Base-by-base conservation (phyloP, 1,140 invertebrate genomes). In the Phymorhynchus buccinoides region DNA sequence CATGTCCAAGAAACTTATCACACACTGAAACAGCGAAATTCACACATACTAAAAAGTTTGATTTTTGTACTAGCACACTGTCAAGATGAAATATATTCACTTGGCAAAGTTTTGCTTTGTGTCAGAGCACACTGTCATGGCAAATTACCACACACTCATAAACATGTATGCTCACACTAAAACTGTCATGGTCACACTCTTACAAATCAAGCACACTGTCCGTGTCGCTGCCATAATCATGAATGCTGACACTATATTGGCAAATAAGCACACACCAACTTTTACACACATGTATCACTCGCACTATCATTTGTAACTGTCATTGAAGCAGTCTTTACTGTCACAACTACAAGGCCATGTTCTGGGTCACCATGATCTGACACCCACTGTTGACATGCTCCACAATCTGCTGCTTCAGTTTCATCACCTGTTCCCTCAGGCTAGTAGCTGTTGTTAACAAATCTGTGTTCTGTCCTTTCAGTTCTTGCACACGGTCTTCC, bases 341-440 rank as follows among this genome's bases (percentile, higher is more conserved):
- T n/a, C n/a, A n/a, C n/a, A n/a, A n/a, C n/a, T n/a, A 88, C 73
- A 87, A 87, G 41, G 79, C 30, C 18, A 91, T 85, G 83, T 88
- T 90, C 44, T 90, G 88, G 44, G 91, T 86, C 85, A 93, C 88
- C 93, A 94, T 93, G 75, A 96, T 95, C 91, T 96, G 96, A 94
- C 98, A 99, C 9, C 98, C 98, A 82, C 95, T 96, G 75, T 97
- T 96, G 37, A 97, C 96, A 94, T 99, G 98, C 90, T 98, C 96
- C 94, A 98, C 96, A 79, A 99, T 97, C 94, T 98, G 96, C 93
- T 98, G 95, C 94, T 99, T 99, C n/a, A 99, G 94, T 88, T 95
- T 94, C 90, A 96, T 96, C 83, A 99, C 97, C 92, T 98, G 96
- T 88, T 98, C 97, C 90, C 97, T 96, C n/a, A 99, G 94, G 92